Evolutionary conservation across 2,113 vertebrate species (phyloP).

Genomic region (Lota lota): DNA sequence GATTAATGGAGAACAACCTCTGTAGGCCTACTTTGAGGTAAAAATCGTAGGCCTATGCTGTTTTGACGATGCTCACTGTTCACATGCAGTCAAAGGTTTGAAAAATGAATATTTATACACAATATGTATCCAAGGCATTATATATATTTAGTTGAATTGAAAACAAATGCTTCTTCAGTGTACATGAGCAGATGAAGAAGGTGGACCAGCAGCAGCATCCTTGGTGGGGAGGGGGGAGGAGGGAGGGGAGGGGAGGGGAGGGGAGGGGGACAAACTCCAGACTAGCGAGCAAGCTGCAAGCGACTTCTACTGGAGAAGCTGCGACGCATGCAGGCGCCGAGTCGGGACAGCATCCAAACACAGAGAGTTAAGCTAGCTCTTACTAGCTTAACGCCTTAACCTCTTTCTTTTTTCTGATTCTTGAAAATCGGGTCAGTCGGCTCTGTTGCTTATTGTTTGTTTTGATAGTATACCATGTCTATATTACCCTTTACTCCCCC

Average conservation of each 20-base stretch:
- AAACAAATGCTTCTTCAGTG: too few species aligned
- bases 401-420: not conserved
- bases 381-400: not conserved
- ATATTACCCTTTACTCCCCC: constrained; percentile 96
- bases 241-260: not conserved
- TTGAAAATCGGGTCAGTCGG: not conserved
- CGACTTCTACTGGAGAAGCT: not conserved
- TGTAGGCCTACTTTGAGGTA: too few species aligned
- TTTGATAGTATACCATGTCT: constrained; percentile 76
- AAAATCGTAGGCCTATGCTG: too few species aligned
- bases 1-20: too few species aligned
- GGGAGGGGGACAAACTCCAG: not conserved
- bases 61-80: too few species aligned
- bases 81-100: too few species aligned
- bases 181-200: too few species aligned
- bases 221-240: not conserved
- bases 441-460: not conserved
- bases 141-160: too few species aligned
- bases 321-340: not conserved
- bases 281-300: not conserved
- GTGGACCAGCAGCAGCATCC: not conserved
- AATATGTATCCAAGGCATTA: too few species aligned
- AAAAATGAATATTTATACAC: too few species aligned
- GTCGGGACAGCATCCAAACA: constrained; percentile 31
- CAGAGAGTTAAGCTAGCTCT: constrained; percentile 18